Evolutionary conservation across 1,140 invertebrate species (phyloP), one percentile per base, ranked within the genome.

Genomic region (Eurytemora carolleeae): DNA sequence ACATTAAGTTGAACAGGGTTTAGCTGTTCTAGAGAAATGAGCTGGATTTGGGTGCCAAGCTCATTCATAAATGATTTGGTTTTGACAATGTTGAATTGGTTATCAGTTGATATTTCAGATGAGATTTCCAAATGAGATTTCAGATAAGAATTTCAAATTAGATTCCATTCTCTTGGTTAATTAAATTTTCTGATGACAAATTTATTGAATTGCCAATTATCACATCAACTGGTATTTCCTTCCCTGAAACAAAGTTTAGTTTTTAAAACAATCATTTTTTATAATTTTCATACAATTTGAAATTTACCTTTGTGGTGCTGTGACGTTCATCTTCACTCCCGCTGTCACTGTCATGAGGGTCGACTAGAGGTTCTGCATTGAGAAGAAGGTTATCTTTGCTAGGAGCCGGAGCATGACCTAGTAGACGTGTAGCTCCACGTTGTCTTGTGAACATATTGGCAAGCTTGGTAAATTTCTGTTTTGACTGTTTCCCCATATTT

Each of bases 401-500:
- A n/a, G 70, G 68, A 56, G 67, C 69, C 7, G 66, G 57, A 26
- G 69, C 69, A 61, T 71, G 77, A 73, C 75, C 73, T 1, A 76
- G 68, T 61, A 78, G 75, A 62, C 76, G 76, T n/a, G 76, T 79
- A 63, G 63, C 68, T 24, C 64, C 55, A 55, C 82, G 80, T 70
- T 77, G 78, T 31, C 84, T 78, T 2, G 81, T 80, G 68, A 87
- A 87, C 63, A 87, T 82, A 66, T 80, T 76, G 1, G 84, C 84
- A 62, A 87, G 72, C 70, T 86, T 84, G 31, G 84, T 78, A 72
- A 87, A 86, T 72, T 87, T 87, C 68, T 83, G 83, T 59, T 82
- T 78, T 7, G 85, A 87, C 84, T 83, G 72, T 80, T 87, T 87
- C 21, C 87, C 86, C 86, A 89, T 90, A 72, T 88, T 85, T 73